phyloP scores from a whole-genome alignment of 1,140 invertebrate species.

The Euura saliciscinereae region DNA sequence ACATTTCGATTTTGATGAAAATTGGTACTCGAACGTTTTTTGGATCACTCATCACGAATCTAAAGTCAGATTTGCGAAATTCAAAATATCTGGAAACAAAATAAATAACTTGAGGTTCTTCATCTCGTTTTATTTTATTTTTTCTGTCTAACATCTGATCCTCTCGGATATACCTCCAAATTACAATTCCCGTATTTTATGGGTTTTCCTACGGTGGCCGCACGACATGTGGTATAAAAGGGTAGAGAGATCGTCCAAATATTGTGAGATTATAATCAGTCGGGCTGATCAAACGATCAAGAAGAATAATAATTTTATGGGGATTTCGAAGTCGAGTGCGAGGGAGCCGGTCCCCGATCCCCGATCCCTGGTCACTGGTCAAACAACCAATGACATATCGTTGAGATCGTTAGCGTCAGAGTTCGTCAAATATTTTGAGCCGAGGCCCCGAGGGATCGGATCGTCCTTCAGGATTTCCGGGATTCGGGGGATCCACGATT shows the following conservation, averaged over 20 bases:
- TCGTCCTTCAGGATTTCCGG: conserved; percentile 8
- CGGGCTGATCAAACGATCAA: background rate
- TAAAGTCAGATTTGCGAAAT: no score
- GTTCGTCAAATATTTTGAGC: conserved; percentile 7
- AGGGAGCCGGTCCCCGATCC: no score
- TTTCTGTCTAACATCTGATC: no score
- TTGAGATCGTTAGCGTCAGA: background rate
- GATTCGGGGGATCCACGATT: background rate
- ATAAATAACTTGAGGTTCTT: no score
- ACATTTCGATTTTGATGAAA: no score
- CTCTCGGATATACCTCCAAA: no score
- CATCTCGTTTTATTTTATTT: no score
- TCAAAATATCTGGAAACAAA: no score
- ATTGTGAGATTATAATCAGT: conserved; percentile 15
- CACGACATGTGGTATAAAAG: background rate
- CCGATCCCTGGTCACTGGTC: no score
- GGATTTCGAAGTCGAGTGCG: background rate
- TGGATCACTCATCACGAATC: no score
- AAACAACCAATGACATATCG: background rate
- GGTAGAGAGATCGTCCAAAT: conserved; percentile 1
- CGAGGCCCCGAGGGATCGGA: background rate
- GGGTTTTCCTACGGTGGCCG: background rate
- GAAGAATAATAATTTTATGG: background rate
- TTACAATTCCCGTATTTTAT: no score
- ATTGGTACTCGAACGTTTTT: no score